Evolutionary conservation across 2,888 invertebrate genomes (phyloP).

Genomic region (Leptopterna dolabrata): DNA sequence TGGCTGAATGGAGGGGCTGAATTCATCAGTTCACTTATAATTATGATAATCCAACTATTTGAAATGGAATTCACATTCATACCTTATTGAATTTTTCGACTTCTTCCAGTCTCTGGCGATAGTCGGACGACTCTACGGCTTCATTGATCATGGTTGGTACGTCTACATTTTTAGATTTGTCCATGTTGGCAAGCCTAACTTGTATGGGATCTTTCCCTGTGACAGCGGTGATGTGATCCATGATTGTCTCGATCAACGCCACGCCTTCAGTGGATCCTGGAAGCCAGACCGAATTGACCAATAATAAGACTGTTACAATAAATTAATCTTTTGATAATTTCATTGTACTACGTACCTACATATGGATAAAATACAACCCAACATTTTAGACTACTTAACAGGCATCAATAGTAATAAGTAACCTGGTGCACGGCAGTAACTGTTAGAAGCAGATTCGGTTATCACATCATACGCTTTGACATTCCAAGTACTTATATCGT

Average conservation of each 20-base stretch:
- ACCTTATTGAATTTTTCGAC: conserved; percentile 72
- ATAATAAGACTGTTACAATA: neutral
- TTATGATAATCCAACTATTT: too few relatives aligned
- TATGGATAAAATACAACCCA: too few relatives aligned
- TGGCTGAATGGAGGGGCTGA: too few relatives aligned
- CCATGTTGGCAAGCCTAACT: conserved; percentile 72
- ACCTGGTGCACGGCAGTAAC: conserved; percentile 81
- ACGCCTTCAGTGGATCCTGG: conserved; percentile 75
- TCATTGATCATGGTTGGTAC: conserved; percentile 70
- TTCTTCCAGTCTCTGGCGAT: conserved; percentile 70
- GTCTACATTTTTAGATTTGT: conserved; percentile 66
- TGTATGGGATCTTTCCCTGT: conserved; percentile 72
- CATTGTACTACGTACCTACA: too few relatives aligned
- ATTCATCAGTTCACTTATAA: too few relatives aligned
- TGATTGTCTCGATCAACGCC: conserved; percentile 73
- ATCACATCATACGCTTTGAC: conserved; percentile 67
- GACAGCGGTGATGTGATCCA: conserved; percentile 75
- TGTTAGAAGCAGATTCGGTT: conserved; percentile 78
- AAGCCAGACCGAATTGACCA: conserved; percentile 57
- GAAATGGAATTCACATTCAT: too few relatives aligned
- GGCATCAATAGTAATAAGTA: too few relatives aligned
- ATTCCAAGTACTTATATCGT: conserved; percentile 74
- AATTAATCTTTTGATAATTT: neutral
- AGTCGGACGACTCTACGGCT: conserved; percentile 72
- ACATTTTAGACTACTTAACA: too few relatives aligned